A percentile compares a stretch with the other conserved stretches of the same genome.
phyloP scores from a whole-genome alignment of 2,888 invertebrate genomes.

The Cataglyphis rosenhaueri region DNA sequence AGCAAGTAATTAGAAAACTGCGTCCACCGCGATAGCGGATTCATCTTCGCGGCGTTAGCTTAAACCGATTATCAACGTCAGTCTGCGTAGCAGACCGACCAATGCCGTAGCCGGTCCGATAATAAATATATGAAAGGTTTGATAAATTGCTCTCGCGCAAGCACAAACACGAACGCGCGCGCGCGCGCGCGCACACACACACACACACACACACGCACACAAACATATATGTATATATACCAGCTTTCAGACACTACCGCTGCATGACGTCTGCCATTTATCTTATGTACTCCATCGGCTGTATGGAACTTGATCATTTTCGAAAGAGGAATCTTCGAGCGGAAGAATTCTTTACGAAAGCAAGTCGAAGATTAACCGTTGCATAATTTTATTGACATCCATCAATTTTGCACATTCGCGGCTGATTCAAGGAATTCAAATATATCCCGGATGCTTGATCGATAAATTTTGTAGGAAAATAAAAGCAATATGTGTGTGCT shows the following conservation, averaged over 20 bases:
- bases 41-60: constrained; percentile 48
- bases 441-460: not conserved
- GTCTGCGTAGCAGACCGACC: constrained; percentile 53
- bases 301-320: constrained; percentile 52
- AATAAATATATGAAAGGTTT: constrained; percentile 75
- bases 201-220: not conserved
- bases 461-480: not conserved
- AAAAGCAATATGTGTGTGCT: not conserved
- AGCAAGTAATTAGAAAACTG: constrained; percentile 58
- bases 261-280: constrained; percentile 63
- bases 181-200: not conserved
- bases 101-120: constrained; percentile 54
- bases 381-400: constrained; percentile 43
- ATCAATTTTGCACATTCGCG: constrained; percentile 33
- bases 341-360: not conserved
- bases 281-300: constrained; percentile 59
- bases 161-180: not conserved
- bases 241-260: constrained; percentile 43
- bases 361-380: constrained; percentile 38
- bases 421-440: constrained; percentile 2
- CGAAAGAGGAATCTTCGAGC: not conserved
- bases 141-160: constrained; percentile 72
- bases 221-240: not conserved
- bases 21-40: constrained; percentile 37
- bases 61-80: constrained; percentile 58